Evolutionary conservation across 2,113 vertebrate genomes (phyloP).

Genomic region (Enhydra lutris): DNA sequence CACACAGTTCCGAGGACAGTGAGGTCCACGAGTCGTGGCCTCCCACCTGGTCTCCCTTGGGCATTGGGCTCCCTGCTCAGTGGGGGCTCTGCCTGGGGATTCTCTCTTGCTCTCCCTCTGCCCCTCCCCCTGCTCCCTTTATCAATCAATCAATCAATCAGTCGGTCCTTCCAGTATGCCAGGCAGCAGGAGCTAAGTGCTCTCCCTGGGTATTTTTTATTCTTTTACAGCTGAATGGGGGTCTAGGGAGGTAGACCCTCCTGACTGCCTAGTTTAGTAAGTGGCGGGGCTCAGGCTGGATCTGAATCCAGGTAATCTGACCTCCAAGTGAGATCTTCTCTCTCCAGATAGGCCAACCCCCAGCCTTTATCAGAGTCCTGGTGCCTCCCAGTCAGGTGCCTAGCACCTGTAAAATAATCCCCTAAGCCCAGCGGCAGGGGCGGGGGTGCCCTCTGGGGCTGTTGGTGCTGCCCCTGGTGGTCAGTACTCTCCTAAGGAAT

Average conservation of each 20-base stretch:
- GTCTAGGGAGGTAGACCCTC: background rate
- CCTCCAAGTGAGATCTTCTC: background rate
- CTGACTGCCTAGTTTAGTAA: background rate
- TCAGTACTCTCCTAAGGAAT: background rate
- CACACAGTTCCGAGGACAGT: no score
- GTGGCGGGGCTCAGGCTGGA: background rate
- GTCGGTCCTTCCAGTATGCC: background rate
- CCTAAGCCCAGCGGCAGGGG: background rate
- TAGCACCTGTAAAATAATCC: accelerated
- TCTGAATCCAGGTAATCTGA: background rate
- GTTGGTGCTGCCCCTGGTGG: background rate
- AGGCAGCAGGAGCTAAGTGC: background rate
- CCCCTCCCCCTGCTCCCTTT: background rate
- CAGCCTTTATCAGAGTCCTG: background rate
- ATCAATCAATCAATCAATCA: background rate
- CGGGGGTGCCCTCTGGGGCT: accelerated
- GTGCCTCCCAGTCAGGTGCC: background rate
- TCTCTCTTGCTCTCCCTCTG: background rate
- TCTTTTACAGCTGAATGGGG: background rate
- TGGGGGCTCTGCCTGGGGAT: background rate
- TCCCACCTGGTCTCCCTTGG: background rate
- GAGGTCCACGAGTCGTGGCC: background rate
- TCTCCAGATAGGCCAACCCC: background rate
- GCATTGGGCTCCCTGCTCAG: background rate
- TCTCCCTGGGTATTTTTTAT: background rate